Percentiles rank a stretch among this genome's conserved stretches.
Conservation (phyloP, 2,888 invertebrate species). For the Calephelis perditalis region DNA sequence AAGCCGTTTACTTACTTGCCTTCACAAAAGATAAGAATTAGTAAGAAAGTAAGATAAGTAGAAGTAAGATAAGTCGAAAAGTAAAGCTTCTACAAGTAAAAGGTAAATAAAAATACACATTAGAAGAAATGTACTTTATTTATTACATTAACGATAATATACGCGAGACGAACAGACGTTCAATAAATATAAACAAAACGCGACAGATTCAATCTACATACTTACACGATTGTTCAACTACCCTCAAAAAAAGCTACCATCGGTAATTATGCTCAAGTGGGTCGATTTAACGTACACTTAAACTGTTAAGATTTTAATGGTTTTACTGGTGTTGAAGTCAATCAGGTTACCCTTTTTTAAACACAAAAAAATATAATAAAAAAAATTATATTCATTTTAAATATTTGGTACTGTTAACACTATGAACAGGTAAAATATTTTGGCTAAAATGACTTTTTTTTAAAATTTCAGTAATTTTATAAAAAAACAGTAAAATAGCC, state of each 20-base stretch:
- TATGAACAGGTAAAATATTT: too few species aligned
- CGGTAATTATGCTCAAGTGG: not conserved
- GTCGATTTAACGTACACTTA: not conserved
- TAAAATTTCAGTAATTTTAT: too few species aligned
- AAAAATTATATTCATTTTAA: too few species aligned
- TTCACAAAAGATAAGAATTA: too few species aligned
- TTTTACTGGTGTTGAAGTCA: not conserved
- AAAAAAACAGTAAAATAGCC: too few species aligned
- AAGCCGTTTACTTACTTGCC: too few species aligned
- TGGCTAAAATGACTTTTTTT: too few species aligned
- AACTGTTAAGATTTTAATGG: too few species aligned
- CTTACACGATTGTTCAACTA: slow-evolving; percentile 20
- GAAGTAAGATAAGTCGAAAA: not conserved
- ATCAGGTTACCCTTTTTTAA: too few species aligned
- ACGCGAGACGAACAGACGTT: slow-evolving; percentile 42
- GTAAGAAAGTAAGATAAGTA: too few species aligned
- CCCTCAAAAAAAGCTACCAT: slow-evolving; percentile 22
- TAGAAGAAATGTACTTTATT: slow-evolving; percentile 45
- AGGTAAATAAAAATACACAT: slow-evolving; percentile 18
- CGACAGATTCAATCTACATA: slow-evolving; percentile 21
- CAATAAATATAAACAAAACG: slow-evolving; percentile 43
- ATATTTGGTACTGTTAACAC: too few species aligned
- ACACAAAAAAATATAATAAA: too few species aligned
- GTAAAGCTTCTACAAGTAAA: not conserved
- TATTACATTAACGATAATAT: slow-evolving; percentile 59